A percentile compares a stretch with the other conserved stretches of the same genome.
Evolutionary conservation across 2,797 vertebrate genomes (phyloP).

Genomic region (Scolopax bukidnonensis): DNA sequence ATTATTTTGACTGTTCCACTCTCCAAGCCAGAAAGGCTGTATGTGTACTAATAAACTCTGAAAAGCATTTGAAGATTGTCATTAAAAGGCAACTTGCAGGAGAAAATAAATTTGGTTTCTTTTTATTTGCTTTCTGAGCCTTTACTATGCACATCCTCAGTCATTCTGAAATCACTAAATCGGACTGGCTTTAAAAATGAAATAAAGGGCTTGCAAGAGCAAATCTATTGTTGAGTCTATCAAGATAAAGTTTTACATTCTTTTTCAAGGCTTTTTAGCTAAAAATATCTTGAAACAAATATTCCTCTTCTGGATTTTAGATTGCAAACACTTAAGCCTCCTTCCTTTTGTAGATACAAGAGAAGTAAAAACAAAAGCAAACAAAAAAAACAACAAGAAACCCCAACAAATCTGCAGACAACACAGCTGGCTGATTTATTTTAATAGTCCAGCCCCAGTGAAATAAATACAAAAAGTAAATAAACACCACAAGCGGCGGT

Average conservation of each 20-base stretch:
- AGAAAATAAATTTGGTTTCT: background rate
- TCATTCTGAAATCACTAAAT: background rate
- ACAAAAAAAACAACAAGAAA: background rate
- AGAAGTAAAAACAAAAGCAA: background rate
- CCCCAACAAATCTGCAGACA: background rate
- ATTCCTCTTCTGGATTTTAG: background rate
- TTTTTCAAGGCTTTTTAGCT: background rate
- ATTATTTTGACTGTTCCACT: background rate
- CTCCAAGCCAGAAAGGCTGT: background rate
- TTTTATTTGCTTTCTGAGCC: background rate
- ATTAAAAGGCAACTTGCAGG: background rate
- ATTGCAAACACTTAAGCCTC: background rate
- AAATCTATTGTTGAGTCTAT: background rate
- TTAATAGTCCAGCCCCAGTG: background rate
- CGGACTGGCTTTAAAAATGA: background rate
- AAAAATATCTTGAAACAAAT: background rate
- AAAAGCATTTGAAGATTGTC: background rate
- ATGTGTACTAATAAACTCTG: background rate
- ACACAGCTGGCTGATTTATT: background rate
- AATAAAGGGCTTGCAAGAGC: background rate
- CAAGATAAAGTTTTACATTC: background rate
- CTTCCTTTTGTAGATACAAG: background rate
- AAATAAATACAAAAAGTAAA: background rate
- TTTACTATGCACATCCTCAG: background rate
- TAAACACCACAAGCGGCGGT: background rate